phyloP scores from a whole-genome alignment of 2,888 invertebrate species.

The Arctia plantaginis region DNA sequence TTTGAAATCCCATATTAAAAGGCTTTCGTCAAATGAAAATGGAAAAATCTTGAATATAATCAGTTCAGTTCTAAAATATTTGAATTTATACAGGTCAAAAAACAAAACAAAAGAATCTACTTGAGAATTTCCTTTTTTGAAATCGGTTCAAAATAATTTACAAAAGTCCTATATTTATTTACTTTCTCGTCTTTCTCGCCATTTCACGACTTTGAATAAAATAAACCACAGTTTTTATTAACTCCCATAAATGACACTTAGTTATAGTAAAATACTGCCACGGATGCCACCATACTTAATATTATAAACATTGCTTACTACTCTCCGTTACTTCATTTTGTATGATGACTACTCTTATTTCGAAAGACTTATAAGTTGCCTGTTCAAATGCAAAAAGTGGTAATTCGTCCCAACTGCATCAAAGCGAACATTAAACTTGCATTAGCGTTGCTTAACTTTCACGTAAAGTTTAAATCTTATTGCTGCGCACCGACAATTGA shows the following conservation, averaged over 20 bases:
- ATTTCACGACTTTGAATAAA: background rate
- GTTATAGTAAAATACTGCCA: background rate
- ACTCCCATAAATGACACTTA: background rate
- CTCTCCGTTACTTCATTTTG: background rate
- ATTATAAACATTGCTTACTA: background rate
- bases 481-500: constrained; percentile 50
- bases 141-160: background rate
- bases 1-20: background rate
- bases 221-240: too few relatives aligned
- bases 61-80: too few relatives aligned
- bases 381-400: constrained; percentile 40
- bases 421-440: constrained; percentile 79
- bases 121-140: background rate
- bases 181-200: background rate
- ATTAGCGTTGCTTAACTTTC: constrained; percentile 75
- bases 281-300: background rate
- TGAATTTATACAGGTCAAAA: too few relatives aligned
- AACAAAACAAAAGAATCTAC: too few relatives aligned
- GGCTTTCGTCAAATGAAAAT: too few relatives aligned
- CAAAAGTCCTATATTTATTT: background rate
- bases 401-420: constrained; percentile 73
- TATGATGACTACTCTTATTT: constrained; percentile 15
- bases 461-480: constrained; percentile 71
- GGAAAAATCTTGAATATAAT: too few relatives aligned
- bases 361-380: constrained; percentile 29